Base-by-base conservation (phyloP, 2,888 invertebrate species). In the Chalcis sispes region DNA sequence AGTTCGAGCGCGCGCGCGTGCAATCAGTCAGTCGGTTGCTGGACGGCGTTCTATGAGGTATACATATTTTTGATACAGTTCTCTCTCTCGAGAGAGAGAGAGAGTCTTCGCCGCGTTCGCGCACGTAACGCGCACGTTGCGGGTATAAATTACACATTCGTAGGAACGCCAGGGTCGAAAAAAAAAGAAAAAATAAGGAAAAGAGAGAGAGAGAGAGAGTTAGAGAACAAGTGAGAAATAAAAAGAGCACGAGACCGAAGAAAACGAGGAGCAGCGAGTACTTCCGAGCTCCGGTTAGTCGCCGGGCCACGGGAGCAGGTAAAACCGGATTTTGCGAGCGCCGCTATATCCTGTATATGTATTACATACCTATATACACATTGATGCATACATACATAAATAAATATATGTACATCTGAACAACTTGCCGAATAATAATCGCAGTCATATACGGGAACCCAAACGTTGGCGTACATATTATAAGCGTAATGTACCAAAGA, bases 241-340 rank as follows among this genome's bases (percentile, higher is more conserved):
- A 36, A 36, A 42, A 13, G 13, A n/a, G n/a, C n/a, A 25, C 4
- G 20, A 46, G 8, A 8, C 46, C 25, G 15, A 29, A 32, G 62
- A 23, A 27, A 65, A 40, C 13, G 32, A 72, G 67, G 13, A 29
- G 42, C n/a, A 56, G 73, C n/a, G 48, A 42, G 62, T 40, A 64
- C 64, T 66, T 56, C 72, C 67, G 64, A 67, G 40, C 36, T 72
- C 62, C 48, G 56, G 66, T 66, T 64, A 15, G 8, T 5, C 32
- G 29, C 27, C n/a, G 10, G 69, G 69, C 56, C 64, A 75, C 74
- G 74, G 69, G 69, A 75, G 74, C 74, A 71, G 70, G 70, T 75
- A 71, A 75, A 75, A 75, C 71, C 75, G 58, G 75, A 75, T 75
- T 69, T 52, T 42, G 42, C 15, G 25, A 13, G 50, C 10, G 18